Conservation (phyloP, 2,113 vertebrate genomes). For the Calidris pygmaea region DNA sequence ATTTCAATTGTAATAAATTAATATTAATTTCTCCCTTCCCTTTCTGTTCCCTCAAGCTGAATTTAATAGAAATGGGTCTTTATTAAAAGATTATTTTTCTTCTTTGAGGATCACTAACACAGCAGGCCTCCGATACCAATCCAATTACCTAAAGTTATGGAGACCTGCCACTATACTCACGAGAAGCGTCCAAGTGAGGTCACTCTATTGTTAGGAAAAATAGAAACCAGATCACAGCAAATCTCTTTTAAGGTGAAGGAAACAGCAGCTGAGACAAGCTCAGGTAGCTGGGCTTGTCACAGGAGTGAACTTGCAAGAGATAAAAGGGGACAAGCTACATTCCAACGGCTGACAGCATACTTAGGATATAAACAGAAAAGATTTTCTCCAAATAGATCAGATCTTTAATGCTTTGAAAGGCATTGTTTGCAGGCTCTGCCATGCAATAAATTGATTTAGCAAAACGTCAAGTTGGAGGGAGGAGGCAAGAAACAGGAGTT, state of each 20-base stretch:
- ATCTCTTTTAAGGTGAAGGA: not conserved
- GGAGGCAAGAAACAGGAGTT: not conserved
- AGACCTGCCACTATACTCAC: not conserved
- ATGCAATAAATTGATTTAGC: not conserved
- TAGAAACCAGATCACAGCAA: not conserved
- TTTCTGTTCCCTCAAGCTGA: not conserved
- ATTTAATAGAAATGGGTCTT: not conserved
- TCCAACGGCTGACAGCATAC: not conserved
- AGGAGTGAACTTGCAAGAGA: not conserved
- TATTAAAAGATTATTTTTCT: not conserved
- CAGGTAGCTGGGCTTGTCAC: not conserved
- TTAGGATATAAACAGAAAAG: not conserved
- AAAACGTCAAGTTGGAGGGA: slow-evolving; percentile 28
- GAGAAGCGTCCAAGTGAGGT: not conserved
- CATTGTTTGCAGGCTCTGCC: not conserved
- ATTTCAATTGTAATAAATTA: not conserved
- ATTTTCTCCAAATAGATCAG: not conserved
- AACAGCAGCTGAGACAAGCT: not conserved
- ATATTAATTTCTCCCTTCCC: not conserved
- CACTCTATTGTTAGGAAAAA: not conserved
- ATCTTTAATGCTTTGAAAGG: not conserved
- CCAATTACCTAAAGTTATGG: not conserved
- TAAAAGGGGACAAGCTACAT: not conserved
- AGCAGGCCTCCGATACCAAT: not conserved
- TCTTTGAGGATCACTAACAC: not conserved